Evolutionary conservation across 2,113 vertebrate genomes (phyloP).

Genomic region (Cryptoleucopteryx plumbea): DNA sequence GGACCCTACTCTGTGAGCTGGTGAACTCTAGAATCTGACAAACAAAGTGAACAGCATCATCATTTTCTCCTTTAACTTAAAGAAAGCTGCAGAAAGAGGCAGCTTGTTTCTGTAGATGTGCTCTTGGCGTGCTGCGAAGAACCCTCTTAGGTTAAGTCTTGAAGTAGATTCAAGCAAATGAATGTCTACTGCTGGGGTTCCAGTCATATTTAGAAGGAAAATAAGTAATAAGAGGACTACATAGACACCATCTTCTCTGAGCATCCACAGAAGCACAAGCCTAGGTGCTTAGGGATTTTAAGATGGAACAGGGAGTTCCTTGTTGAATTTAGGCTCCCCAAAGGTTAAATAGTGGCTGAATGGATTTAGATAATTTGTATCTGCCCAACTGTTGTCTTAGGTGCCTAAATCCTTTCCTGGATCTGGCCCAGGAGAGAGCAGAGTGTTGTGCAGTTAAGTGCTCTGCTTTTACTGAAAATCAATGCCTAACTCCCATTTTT

Average conservation of each 20-base stretch:
- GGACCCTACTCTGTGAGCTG: background rate
- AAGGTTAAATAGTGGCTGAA: background rate
- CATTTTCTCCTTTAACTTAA: background rate
- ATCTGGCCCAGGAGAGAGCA: background rate
- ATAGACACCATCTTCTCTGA: background rate
- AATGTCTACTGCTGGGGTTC: background rate
- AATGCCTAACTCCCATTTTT: background rate
- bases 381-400: background rate
- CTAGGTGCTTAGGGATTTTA: background rate
- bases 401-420: constrained; percentile 41
- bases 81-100: background rate
- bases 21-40: background rate
- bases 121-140: background rate
- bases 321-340: background rate
- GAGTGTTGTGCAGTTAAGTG: constrained; percentile 10
- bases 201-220: background rate
- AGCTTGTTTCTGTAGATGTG: background rate
- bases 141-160: background rate
- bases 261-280: background rate
- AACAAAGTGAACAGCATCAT: background rate
- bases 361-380: background rate
- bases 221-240: background rate
- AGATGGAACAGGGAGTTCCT: background rate
- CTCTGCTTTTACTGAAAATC: constrained; percentile 56
- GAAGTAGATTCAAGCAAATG: background rate